Conservation (phyloP, 2,888 invertebrate genomes). For the Congeria kusceri region DNA sequence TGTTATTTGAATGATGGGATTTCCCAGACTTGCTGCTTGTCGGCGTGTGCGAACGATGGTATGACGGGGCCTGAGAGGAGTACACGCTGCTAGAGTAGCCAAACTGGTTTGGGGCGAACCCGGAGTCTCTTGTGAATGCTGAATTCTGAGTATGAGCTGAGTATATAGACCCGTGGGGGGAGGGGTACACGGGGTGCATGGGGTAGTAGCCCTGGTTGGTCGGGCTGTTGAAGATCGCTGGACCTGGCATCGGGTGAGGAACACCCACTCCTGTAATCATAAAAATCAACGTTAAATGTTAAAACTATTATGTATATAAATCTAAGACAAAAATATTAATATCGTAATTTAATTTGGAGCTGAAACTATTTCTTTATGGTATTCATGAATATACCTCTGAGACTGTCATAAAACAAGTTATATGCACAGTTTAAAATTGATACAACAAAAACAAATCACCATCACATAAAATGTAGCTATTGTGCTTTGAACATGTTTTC, state of each 20-base stretch:
- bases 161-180: conserved; percentile 70
- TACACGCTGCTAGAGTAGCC: conserved; percentile 73
- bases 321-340: no score
- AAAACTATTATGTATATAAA: no score
- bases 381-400: no score
- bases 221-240: conserved; percentile 74
- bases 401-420: no score
- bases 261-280: conserved; percentile 20
- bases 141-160: conserved; percentile 74
- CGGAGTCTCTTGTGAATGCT: conserved; percentile 61
- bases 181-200: conserved; percentile 80
- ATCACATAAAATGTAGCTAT: no score
- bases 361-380: no score
- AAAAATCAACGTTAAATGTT: no score
- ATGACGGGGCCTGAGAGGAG: conserved; percentile 79
- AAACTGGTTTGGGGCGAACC: conserved; percentile 55
- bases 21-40: conserved; percentile 82
- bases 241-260: conserved; percentile 44
- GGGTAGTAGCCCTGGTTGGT: conserved; percentile 82
- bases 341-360: no score
- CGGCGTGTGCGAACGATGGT: conserved; percentile 82
- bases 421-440: no score
- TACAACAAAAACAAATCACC: no score
- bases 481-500: no score
- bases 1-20: conserved; percentile 79